These are phyloP conservation scores for Enhydra lutris DNA, from an alignment of 2,113 vertebrate genomes.

Conservation along the genomic window DNA sequence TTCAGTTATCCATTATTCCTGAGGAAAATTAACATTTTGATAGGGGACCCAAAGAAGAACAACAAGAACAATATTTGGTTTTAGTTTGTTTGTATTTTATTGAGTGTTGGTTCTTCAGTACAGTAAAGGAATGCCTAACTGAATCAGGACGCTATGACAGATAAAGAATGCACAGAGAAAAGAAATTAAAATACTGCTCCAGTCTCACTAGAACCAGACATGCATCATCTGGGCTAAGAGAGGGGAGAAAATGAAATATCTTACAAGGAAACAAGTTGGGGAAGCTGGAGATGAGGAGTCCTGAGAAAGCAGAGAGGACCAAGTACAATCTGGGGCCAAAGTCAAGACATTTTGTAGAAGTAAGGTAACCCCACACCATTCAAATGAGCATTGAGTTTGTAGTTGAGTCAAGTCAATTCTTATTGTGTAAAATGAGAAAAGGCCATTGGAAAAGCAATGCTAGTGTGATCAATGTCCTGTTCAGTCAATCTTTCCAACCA, in stretches of 20 bases:
- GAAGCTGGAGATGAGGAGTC: neutral
- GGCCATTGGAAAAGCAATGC: neutral
- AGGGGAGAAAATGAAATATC: neutral
- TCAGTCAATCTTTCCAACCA: neutral
- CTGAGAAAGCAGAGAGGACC: neutral
- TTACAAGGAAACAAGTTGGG: neutral
- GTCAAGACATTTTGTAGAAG: neutral
- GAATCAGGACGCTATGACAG: neutral
- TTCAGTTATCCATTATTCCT: neutral
- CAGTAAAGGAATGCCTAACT: neutral
- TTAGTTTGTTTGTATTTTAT: neutral
- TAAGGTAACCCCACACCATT: neutral
- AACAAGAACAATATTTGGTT: neutral
- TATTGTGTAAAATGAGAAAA: neutral
- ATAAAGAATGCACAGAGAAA: neutral
- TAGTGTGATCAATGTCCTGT: neutral
- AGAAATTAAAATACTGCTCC: neutral
- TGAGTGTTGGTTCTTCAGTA: neutral
- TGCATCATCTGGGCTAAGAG: neutral
- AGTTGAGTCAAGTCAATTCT: neutral
- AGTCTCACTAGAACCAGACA: neutral
- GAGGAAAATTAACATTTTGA: neutral
- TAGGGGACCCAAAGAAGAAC: neutral
- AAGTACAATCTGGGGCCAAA: neutral
- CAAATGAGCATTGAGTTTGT: neutral